phyloP scores from a whole-genome alignment of 2,888 invertebrate genomes.

The Dryobotodes eremita region DNA sequence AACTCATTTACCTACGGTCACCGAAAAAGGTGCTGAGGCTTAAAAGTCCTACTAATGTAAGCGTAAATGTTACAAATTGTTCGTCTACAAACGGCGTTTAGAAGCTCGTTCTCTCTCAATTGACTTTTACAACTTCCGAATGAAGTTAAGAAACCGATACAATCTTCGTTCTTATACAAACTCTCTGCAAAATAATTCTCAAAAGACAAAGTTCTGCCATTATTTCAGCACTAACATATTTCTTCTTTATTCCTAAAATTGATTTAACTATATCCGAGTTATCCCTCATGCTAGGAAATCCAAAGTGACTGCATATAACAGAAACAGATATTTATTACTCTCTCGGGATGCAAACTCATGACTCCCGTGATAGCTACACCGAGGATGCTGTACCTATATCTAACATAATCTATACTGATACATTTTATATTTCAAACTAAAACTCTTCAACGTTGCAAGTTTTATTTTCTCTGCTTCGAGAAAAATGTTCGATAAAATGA shows the following conservation, averaged over 20 bases:
- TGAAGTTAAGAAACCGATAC: slow-evolving; percentile 54
- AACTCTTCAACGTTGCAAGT: slow-evolving; percentile 28
- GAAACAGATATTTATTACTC: slow-evolving; percentile 67
- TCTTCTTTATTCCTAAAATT: slow-evolving; percentile 52
- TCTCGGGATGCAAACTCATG: slow-evolving; percentile 55
- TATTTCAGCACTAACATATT: slow-evolving; percentile 49
- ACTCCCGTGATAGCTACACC: slow-evolving; percentile 49
- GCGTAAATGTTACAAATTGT: slow-evolving; percentile 42
- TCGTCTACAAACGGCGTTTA: slow-evolving; percentile 46
- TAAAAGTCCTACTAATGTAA: slow-evolving; percentile 16
- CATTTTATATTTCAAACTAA: slow-evolving; percentile 56
- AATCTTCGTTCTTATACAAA: slow-evolving; percentile 50
- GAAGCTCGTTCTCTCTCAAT: slow-evolving; percentile 53
- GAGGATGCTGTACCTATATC: slow-evolving; percentile 36
- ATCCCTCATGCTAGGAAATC: slow-evolving; percentile 61
- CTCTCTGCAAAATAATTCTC: slow-evolving; percentile 41
- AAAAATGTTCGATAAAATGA: slow-evolving; percentile 29
- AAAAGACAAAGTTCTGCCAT: slow-evolving; percentile 42
- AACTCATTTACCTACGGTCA: not conserved
- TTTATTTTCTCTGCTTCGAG: slow-evolving; percentile 31
- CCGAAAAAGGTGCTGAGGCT: not conserved
- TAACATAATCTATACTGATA: slow-evolving; percentile 52
- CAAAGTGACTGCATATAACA: slow-evolving; percentile 63
- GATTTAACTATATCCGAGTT: slow-evolving; percentile 57
- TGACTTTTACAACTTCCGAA: slow-evolving; percentile 57